These are phyloP conservation scores for Oryzias woworae DNA, from an alignment of 2,113 vertebrate genomes.

Conservation along the genomic window DNA sequence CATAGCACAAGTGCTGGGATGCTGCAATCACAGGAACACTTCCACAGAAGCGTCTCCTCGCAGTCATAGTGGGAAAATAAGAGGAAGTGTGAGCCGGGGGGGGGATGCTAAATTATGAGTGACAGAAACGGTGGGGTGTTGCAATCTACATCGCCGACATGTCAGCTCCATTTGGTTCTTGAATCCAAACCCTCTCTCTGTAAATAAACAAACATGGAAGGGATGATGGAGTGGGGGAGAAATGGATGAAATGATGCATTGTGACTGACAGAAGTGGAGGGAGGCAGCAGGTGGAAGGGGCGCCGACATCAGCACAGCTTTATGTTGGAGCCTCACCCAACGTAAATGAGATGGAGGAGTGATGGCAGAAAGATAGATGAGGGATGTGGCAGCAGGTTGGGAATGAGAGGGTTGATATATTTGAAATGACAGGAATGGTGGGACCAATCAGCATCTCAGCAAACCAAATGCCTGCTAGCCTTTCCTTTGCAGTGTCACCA, in stretches of 20 bases:
- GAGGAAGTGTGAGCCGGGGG: no score
- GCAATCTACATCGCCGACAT: slow-evolving; percentile 10
- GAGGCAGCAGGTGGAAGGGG: slow-evolving; percentile 5
- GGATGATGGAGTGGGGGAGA: not conserved
- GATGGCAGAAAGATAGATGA: slow-evolving; percentile 29
- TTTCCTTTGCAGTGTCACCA: no score
- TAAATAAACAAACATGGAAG: slow-evolving; percentile 18
- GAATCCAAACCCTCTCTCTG: not conserved
- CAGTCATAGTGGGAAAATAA: slow-evolving; percentile 15
- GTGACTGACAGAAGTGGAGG: slow-evolving; percentile 43
- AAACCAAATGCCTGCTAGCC: slow-evolving; percentile 22
- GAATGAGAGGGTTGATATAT: slow-evolving; percentile 13
- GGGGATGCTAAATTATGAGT: slow-evolving; percentile 20
- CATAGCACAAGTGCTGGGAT: slow-evolving; percentile 23
- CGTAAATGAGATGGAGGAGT: slow-evolving; percentile 31
- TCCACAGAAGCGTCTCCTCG: slow-evolving; percentile 18
- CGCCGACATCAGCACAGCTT: slow-evolving; percentile 3
- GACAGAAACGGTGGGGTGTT: slow-evolving; percentile 14
- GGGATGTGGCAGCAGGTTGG: not conserved
- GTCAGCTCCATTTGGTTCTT: slow-evolving; percentile 11
- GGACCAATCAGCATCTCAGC: slow-evolving; percentile 45
- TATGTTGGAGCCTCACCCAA: slow-evolving; percentile 13
- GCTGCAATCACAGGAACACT: slow-evolving; percentile 27
- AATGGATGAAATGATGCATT: slow-evolving; percentile 34
- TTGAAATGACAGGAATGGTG: slow-evolving; percentile 18